A percentile compares a stretch with the other conserved stretches of the same genome.
Conservation (phyloP, 2,888 invertebrate species). For the Synanthedon andrenaeformis region DNA sequence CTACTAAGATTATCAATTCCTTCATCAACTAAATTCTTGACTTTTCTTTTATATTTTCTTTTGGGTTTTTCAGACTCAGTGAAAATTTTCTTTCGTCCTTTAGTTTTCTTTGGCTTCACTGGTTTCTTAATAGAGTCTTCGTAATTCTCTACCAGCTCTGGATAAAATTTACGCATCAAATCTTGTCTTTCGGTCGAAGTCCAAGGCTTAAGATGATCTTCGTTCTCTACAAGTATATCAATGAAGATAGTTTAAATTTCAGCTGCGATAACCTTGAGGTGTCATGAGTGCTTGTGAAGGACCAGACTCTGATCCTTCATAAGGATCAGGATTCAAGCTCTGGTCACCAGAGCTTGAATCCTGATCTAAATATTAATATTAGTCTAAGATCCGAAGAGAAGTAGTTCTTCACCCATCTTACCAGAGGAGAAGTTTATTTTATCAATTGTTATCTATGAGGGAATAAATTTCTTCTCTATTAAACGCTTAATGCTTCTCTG, state of each 20-base stretch:
- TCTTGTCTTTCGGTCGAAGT: slow-evolving; percentile 78
- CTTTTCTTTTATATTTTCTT: slow-evolving; percentile 47
- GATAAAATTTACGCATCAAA: slow-evolving; percentile 73
- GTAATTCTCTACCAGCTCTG: slow-evolving; percentile 71
- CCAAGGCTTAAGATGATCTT: slow-evolving; percentile 67
- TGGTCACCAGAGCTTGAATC: too few relatives aligned
- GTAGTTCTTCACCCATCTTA: too few relatives aligned
- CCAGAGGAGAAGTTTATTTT: too few relatives aligned
- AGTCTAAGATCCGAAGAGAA: too few relatives aligned
- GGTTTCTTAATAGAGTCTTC: slow-evolving; percentile 69
- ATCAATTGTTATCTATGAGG: too few relatives aligned
- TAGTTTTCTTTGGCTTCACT: slow-evolving; percentile 48
- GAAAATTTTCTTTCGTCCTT: slow-evolving; percentile 28
- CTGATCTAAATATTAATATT: too few relatives aligned
- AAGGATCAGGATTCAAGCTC: too few relatives aligned
- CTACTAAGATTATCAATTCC: slow-evolving; percentile 21
- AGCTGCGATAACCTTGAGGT: too few relatives aligned
- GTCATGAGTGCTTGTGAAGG: too few relatives aligned
- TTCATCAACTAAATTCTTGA: slow-evolving; percentile 23
- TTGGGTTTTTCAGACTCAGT: slow-evolving; percentile 39
- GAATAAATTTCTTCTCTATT: too few relatives aligned
- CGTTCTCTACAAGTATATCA: slow-evolving; percentile 30
- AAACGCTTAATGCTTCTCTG: too few relatives aligned
- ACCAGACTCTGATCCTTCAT: too few relatives aligned
- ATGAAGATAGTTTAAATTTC: background rate